Evolutionary conservation across 2,113 vertebrate species (phyloP), one percentile per base, ranked within the genome.

Genomic region (Murina feae): DNA sequence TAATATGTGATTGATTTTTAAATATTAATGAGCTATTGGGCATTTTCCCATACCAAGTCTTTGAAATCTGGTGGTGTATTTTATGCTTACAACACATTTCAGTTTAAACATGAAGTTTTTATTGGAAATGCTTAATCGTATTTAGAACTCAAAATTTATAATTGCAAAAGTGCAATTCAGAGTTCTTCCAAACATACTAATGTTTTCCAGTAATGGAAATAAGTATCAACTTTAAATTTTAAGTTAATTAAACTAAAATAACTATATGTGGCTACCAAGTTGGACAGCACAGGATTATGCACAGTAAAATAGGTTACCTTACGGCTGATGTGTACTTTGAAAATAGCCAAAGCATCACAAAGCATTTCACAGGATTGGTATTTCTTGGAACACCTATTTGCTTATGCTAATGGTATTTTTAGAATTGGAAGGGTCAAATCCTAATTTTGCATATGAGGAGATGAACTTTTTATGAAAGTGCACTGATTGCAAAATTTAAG

Each of bases 81-180:
- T 90, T 95, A 92, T 9, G 81, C 35, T 87, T 92, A 65, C 3
- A 86, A 49, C 10, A 53, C 68, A 79, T 86, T 94, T 93, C 39
- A 87, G 49, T 83, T 91, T 82, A 39, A 89, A 90, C 35, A 17
- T 80, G 81, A 89, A 91, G 76, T 96, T 91, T 96, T 93, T 37
- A 66, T 88, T 81, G 58, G 65, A 94, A 95, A 81, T 96, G 66
- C 14, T 84, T 74, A 32, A 18, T 83, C 35, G 10, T 91, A 89
- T 90, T 96, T 68, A 94, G 47, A 82, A 85, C 81, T 95, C 18
- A 92, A 93, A 95, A 89, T 42, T 87, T 81, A 83, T 69, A 60
- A 66, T 93, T 91, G 37, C 86, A 90, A 88, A 81, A 89, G 49
- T 82, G 53, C 23, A 75, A 32, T 86, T 18, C 37, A 76, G 81